phyloP scores from a whole-genome alignment of 2,888 invertebrate genomes.

The Andrena flavipes region DNA sequence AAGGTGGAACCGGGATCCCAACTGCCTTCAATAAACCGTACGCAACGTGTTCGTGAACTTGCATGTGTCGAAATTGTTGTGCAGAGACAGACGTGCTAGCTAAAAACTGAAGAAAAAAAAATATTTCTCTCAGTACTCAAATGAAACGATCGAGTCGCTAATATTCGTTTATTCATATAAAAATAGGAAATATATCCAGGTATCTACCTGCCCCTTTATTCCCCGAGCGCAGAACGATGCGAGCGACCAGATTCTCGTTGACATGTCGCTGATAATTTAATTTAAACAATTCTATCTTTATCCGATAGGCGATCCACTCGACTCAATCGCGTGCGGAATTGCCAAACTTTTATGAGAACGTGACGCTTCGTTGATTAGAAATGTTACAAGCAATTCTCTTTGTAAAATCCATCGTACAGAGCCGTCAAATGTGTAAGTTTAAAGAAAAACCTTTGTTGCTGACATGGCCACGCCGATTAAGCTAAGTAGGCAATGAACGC shows the following conservation, averaged over 20 bases:
- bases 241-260: conserved; percentile 24
- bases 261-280: conserved; percentile 41
- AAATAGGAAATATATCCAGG: not conserved
- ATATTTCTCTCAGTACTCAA: not conserved
- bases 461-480: conserved; percentile 20
- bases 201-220: conserved; percentile 52
- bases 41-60: conserved; percentile 97
- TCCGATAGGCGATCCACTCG: not conserved
- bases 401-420: conserved; percentile 32
- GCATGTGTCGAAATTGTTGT: conserved; percentile 88
- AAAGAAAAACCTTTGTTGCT: conserved; percentile 21
- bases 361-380: not conserved
- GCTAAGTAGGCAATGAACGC: conserved; percentile 44
- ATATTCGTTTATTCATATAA: not conserved
- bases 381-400: conserved; percentile 5
- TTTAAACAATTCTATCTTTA: conserved; percentile 1
- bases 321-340: not conserved
- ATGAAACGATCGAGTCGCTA: not conserved
- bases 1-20: conserved; percentile 94
- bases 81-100: conserved; percentile 85
- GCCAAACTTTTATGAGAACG: not conserved
- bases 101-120: conserved; percentile 57
- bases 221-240: conserved; percentile 11
- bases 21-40: conserved; percentile 92
- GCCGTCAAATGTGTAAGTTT: conserved; percentile 30